Conservation (phyloP, 2,888 invertebrate species). For the Leptogaster cylindrica region DNA sequence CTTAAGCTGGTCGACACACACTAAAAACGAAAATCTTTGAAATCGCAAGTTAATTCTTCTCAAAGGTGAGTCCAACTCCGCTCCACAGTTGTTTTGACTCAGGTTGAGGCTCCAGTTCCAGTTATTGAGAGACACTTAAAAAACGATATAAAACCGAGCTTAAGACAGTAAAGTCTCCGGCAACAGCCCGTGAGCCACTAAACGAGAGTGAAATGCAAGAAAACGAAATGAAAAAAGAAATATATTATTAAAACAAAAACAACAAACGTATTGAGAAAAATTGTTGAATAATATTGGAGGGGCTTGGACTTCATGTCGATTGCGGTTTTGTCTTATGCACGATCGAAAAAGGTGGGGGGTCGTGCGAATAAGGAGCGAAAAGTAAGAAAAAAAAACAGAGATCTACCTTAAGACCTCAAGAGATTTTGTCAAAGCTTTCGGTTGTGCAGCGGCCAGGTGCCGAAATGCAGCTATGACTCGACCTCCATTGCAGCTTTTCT, state of each 20-base stretch:
- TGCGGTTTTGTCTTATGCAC: slow-evolving; percentile 6
- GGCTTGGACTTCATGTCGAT: slow-evolving; percentile 23
- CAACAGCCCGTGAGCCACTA: slow-evolving; percentile 31
- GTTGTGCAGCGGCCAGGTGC: not conserved
- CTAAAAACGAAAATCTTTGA: slow-evolving; percentile 59
- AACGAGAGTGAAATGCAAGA: slow-evolving; percentile 40
- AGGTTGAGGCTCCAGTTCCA: not conserved
- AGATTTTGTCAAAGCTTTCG: slow-evolving; percentile 8
- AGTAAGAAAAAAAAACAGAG: not conserved
- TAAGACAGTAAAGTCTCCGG: slow-evolving; percentile 22
- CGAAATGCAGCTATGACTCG: not conserved
- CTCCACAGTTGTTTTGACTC: slow-evolving; percentile 10
- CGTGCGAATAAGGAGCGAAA: slow-evolving; percentile 4
- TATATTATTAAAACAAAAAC: not conserved
- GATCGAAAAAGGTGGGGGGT: slow-evolving; percentile 31
- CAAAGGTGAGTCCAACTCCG: not conserved
- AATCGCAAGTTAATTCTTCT: slow-evolving; percentile 51
- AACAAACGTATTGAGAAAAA: not conserved
- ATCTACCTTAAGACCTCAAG: not conserved
- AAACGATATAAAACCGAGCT: slow-evolving; percentile 29
- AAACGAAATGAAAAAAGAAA: slow-evolving; percentile 10
- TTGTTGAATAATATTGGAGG: slow-evolving; percentile 37
- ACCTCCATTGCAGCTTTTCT: not conserved
- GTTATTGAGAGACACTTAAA: slow-evolving; percentile 19
- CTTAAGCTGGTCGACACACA: slow-evolving; percentile 63